Evolutionary conservation across 1,140 invertebrate genomes (phyloP).

Genomic region (Drosophila sp.): DNA sequence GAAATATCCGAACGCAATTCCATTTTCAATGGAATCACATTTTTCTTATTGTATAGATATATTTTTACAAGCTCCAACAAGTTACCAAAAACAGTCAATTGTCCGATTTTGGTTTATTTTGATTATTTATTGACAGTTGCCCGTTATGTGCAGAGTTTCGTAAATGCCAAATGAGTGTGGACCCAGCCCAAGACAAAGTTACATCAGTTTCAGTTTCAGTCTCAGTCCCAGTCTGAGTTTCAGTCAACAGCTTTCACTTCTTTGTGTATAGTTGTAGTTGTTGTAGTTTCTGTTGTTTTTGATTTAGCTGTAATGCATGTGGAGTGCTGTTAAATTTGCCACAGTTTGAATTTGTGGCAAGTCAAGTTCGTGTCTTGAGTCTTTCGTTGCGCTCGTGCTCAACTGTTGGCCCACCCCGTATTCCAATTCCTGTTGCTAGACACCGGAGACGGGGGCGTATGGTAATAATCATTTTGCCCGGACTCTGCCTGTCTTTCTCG

Average conservation of each 20-base stretch:
- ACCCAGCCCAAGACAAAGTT: conserved; percentile 26
- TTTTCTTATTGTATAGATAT: conserved; percentile 23
- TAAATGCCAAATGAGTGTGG: conserved; percentile 46
- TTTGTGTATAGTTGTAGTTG: conserved; percentile 44
- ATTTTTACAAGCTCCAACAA: conserved; percentile 71
- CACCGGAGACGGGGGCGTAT: conserved; percentile 49
- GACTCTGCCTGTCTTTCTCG: conserved; percentile 5
- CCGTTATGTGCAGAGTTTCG: conserved; percentile 72
- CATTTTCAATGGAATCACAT: conserved; percentile 49
- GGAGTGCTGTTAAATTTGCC: conserved; percentile 61
- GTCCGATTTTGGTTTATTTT: conserved; percentile 73
- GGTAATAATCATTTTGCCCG: conserved; percentile 79
- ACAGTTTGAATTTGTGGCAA: conserved; percentile 80
- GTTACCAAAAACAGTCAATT: conserved; percentile 78
- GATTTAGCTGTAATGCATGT: conserved; percentile 65
- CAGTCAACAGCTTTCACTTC: conserved; percentile 49
- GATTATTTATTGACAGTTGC: conserved; percentile 80
- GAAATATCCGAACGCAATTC: conserved; percentile 55
- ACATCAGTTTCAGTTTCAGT: too few species aligned
- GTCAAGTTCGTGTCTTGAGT: conserved; percentile 80
- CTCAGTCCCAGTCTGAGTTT: not conserved
- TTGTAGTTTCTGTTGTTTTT: conserved; percentile 25
- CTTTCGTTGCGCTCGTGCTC: conserved; percentile 80
- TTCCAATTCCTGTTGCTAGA: conserved; percentile 34
- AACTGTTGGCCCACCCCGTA: conserved; percentile 45